Evolutionary conservation across 2,797 vertebrate species (phyloP), one percentile per base, ranked within the genome.

Genomic region (Ara ararauna): DNA sequence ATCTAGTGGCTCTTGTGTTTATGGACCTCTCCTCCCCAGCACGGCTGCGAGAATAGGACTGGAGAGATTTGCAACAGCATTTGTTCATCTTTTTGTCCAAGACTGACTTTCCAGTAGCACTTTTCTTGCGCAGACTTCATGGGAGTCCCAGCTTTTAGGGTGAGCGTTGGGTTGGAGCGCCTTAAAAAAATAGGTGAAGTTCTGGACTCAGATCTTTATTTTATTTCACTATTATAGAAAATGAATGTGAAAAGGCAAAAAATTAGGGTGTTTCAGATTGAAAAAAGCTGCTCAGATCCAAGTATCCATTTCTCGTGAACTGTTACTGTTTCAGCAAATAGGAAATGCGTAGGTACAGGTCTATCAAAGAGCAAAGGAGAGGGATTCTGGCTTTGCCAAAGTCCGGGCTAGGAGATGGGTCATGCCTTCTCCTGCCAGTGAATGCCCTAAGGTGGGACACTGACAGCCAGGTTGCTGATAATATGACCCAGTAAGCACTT

Each of bases 1-100:
- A 98, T 95, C 98, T 97, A 95, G 97, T 97, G 98, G 96, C 48
- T 85, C 0, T 5, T 32, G 16, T 13, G 38, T 65, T 87, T 78
- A 76, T 40, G 23, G 7, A 78, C 22, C 5, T 29, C 53, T 87
- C 30, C 19, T 53, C 4, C 34, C 5, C 34, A 42, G 10, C 16
- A 20, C 1, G 0, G 16, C 15, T 48, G 19, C 1, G 0, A 42
- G 29, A 1, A 0, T 5, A 45, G 30, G 22, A 45, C 11, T 0
- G 27, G 17, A 47, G 10, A 47, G 21, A 2, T 48, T 30, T 50
- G 23, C 60, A 77, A 2, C 16, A 23, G 2, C 20, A 19, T 7
- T 56, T 67, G 7, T 62, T 60, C 0, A 0, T 4, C 7, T 80
- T 64, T 66, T 64, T 23, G 20, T 60, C 30, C 45, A 58, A 51